Evolutionary conservation across 2,113 vertebrate genomes (phyloP).

Genomic region (Syngnathus floridae): DNA sequence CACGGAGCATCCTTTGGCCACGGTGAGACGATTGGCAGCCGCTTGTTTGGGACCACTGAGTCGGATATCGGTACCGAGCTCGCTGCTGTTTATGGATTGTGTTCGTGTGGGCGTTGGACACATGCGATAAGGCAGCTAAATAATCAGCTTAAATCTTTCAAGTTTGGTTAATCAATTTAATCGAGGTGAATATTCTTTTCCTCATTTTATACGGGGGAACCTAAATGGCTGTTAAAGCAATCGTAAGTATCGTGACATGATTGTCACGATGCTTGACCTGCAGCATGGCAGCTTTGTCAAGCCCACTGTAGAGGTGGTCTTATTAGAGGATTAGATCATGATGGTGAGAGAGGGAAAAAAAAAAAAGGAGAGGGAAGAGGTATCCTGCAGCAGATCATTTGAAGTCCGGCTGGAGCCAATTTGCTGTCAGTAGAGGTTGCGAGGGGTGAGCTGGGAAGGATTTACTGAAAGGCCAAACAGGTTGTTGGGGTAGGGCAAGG

Average conservation of each 20-base stretch:
- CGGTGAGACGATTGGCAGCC: conserved; percentile 41
- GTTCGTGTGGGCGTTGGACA: background rate
- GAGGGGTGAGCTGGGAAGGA: background rate
- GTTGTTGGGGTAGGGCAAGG: background rate
- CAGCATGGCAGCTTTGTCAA: background rate
- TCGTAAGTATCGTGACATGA: background rate
- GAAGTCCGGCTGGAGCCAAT: background rate
- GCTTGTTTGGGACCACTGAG: conserved; percentile 38
- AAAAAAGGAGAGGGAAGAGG: background rate
- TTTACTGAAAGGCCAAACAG: background rate
- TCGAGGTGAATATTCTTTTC: background rate
- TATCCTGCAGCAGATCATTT: background rate
- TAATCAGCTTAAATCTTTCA: background rate
- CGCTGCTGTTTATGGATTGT: conserved; percentile 5
- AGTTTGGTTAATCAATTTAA: background rate
- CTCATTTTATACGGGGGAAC: no score
- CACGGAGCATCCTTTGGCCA: conserved; percentile 29
- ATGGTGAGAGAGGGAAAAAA: background rate
- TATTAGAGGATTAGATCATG: background rate
- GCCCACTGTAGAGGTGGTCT: background rate
- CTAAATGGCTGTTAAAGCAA: no score
- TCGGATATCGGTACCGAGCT: conserved; percentile 20
- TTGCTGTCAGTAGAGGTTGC: background rate
- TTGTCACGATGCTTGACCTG: background rate
- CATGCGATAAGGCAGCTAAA: background rate